Evolutionary conservation across 2,888 invertebrate species (phyloP).

Genomic region (Mellilla xanthometata): DNA sequence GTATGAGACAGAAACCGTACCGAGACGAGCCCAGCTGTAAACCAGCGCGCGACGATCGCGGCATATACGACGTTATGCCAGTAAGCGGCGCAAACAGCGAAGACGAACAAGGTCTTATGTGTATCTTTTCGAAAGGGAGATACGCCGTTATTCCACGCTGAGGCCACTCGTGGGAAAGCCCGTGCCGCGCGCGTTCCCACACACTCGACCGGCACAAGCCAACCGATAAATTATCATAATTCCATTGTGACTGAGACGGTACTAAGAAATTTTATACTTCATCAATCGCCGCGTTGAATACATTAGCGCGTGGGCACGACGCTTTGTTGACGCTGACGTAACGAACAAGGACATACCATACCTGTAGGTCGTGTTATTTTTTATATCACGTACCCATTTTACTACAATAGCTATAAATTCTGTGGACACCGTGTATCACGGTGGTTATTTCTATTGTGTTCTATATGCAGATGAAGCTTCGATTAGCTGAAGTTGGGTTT

Average conservation of each 20-base stretch:
- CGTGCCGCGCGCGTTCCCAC: slow-evolving; percentile 82
- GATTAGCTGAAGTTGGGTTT: slow-evolving; percentile 37
- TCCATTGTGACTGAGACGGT: slow-evolving; percentile 83
- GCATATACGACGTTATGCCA: slow-evolving; percentile 53
- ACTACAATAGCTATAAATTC: slow-evolving; percentile 55
- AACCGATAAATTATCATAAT: slow-evolving; percentile 83
- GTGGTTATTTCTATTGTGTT: slow-evolving; percentile 14
- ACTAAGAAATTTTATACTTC: slow-evolving; percentile 83
- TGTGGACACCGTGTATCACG: slow-evolving; percentile 18
- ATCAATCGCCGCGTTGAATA: slow-evolving; percentile 81
- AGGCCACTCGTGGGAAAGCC: slow-evolving; percentile 77
- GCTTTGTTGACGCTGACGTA: slow-evolving; percentile 68
- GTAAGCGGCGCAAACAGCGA: slow-evolving; percentile 26
- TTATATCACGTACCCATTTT: slow-evolving; percentile 59
- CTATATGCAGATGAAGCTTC: slow-evolving; percentile 39
- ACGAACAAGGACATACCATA: slow-evolving; percentile 40
- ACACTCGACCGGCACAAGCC: slow-evolving; percentile 82
- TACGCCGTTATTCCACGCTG: slow-evolving; percentile 58
- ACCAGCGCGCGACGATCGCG: slow-evolving; percentile 37
- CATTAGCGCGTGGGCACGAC: slow-evolving; percentile 76
- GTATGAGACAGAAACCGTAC: slow-evolving; percentile 52
- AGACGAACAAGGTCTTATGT: slow-evolving; percentile 57
- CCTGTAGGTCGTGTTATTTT: slow-evolving; percentile 44
- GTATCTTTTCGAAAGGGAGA: slow-evolving; percentile 38
- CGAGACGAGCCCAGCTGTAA: slow-evolving; percentile 40